phyloP scores from a whole-genome alignment of 2,797 vertebrate genomes.

The Melanotaenia pygmaea region DNA sequence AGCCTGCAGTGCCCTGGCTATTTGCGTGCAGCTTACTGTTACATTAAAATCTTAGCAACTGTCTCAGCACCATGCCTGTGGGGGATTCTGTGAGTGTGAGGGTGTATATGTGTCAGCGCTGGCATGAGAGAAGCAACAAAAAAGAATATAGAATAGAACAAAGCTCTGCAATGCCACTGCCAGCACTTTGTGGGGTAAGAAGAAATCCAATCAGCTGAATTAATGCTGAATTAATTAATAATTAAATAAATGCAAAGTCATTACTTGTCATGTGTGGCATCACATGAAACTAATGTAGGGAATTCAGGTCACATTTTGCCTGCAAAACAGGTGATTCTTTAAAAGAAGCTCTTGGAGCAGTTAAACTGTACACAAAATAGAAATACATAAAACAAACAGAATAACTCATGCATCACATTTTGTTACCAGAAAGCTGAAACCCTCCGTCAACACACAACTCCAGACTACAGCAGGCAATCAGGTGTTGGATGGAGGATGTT shows the following conservation, averaged over 20 bases:
- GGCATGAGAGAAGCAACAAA: background rate
- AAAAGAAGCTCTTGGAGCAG: background rate
- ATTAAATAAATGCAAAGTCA: background rate
- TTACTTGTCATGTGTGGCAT: background rate
- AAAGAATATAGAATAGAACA: background rate
- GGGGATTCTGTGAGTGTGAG: conserved; percentile 19
- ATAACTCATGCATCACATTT: background rate
- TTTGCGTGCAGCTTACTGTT: conserved; percentile 59
- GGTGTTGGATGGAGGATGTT: background rate
- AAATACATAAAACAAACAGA: background rate
- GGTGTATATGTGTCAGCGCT: conserved; percentile 1
- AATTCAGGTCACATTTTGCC: background rate
- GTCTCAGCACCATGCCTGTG: conserved; percentile 33
- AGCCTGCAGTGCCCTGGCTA: conserved; percentile 48
- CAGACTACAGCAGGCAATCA: background rate
- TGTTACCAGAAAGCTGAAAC: background rate
- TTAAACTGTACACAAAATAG: too few species aligned
- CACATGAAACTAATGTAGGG: background rate
- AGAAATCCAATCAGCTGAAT: background rate
- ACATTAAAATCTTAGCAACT: conserved; percentile 45
- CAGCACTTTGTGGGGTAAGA: background rate
- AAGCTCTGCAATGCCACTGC: background rate
- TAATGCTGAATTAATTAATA: background rate
- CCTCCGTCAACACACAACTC: too few species aligned
- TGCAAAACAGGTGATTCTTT: background rate